Base-by-base conservation (phyloP, 2,113 vertebrate genomes). In the Trematocara stigmaticum region DNA sequence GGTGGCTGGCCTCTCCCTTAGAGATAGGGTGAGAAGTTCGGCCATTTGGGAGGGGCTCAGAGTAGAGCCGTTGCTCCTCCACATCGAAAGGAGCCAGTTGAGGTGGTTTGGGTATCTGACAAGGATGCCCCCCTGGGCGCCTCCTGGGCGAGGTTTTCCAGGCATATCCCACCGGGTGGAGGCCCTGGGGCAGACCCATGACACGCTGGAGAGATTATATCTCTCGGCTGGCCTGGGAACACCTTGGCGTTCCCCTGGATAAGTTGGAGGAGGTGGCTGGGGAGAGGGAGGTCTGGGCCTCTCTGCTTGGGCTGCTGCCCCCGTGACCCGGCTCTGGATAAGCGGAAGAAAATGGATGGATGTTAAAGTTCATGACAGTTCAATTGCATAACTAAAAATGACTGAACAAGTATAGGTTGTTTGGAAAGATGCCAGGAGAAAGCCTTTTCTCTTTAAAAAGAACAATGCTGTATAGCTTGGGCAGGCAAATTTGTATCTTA, bases 131-230 rank as follows among this genome's bases (percentile, higher is more conserved):
- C 3, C 11, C 53, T 3, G 20, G 1, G 20, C 1, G 1, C 53
- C 20, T 55, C 53, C 10, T 55, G 53, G 10, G 10, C 0, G 1
- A 53, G 20, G 6, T 7, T 3, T 55, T 26, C 53, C 1, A 0
- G 20, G 10, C 6, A 26, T 55, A 2, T 55, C 52, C 52, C 10
- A 55, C 20, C 1, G 4, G 6, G 53, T 0, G 20, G 6, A 55
- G 53, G 11, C 11, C 11, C 53, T 11, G 2, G 53, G 23, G 1
- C 23, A 29, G 23, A 56, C 53, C 3, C 0, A 15, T 6, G 55
- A 15, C 55, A 56, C 1, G 6, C 23, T 56, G 12, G 55, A 56
- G 12, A 56, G 55, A 29, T 56, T 56, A 56, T 56, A 56, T 56
- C 53, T 56, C 11, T 56, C 0, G 12, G 12, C 53, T 23, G 23